These are phyloP conservation scores for Tethea ocularis DNA, from an alignment of 2,888 invertebrate species.

Conservation along the genomic window DNA sequence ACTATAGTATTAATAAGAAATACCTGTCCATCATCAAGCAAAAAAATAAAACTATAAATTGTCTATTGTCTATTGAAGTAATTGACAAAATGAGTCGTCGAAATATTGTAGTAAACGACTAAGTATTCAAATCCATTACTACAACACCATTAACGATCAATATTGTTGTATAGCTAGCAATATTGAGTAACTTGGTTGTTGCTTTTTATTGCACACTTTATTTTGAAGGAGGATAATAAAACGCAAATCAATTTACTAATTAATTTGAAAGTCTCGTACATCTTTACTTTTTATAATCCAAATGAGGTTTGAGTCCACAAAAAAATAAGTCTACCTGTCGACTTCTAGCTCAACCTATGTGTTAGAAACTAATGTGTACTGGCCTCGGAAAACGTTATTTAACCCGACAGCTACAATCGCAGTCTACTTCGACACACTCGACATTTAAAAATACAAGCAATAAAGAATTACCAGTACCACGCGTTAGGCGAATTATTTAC, in stretches of 20 bases:
- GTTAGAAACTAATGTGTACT: not conserved
- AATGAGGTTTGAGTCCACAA: not conserved
- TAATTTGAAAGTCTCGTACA: too few species aligned
- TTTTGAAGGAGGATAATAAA: not conserved
- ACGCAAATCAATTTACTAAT: not conserved
- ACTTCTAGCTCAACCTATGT: not conserved
- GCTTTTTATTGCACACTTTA: constrained; percentile 1
- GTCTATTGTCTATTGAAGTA: constrained; percentile 34
- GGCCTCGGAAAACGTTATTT: not conserved
- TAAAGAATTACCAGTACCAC: constrained; percentile 11
- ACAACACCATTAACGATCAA: constrained; percentile 8
- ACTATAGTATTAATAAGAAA: not conserved
- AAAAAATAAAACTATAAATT: constrained; percentile 21
- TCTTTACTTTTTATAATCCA: too few species aligned
- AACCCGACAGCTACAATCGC: not conserved
- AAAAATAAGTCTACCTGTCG: not conserved
- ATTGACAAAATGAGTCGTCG: constrained; percentile 29
- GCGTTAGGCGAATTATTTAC: constrained; percentile 33
- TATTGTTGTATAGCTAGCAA: not conserved
- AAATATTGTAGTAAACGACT: constrained; percentile 33
- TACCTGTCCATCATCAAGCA: not conserved
- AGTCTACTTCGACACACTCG: not conserved
- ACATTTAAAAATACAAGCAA: not conserved
- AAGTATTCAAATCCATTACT: constrained; percentile 23
- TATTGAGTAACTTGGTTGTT: not conserved